A percentile compares a stretch with the other conserved stretches of the same genome.
These are phyloP conservation scores for Cabera pusaria DNA, from an alignment of 2,888 invertebrate species.

Conservation along the genomic window DNA sequence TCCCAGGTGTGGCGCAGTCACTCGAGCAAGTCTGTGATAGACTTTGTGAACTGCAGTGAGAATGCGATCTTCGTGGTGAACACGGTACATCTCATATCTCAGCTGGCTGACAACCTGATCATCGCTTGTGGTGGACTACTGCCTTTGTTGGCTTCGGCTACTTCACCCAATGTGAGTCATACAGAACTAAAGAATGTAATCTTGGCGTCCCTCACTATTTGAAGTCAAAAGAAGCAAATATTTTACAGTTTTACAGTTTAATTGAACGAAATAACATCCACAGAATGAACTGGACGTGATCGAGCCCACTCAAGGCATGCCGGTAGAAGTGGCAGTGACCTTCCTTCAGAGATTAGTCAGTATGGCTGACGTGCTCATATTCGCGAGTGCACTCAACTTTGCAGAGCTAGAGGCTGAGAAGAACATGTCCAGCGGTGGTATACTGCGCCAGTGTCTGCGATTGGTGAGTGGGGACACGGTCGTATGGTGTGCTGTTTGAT, in stretches of 20 bases:
- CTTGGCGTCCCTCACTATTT: too few relatives aligned
- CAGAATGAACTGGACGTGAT: conserved; percentile 99
- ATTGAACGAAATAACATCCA: too few relatives aligned
- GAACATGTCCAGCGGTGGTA: conserved; percentile 99
- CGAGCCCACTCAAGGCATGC: conserved; percentile 99
- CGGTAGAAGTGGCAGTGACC: conserved; percentile 98
- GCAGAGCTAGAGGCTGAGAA: conserved; percentile 99
- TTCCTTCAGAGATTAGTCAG: conserved; percentile 99
- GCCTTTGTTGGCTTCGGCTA: conserved; percentile 98
- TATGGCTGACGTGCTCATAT: conserved; percentile 99
- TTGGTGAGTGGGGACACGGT: conserved; percentile 84
- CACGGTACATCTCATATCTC: conserved; percentile 99
- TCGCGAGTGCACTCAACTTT: conserved; percentile 98
- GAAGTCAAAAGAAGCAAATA: too few relatives aligned
- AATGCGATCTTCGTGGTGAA: conserved; percentile 99
- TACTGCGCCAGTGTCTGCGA: conserved; percentile 97
- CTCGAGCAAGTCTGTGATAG: conserved; percentile 97
- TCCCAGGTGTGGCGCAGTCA: conserved; percentile 90
- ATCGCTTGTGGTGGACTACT: conserved; percentile 99
- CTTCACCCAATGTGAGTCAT: conserved; percentile 96
- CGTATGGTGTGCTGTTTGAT: conserved; percentile 28
- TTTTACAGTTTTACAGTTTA: too few relatives aligned
- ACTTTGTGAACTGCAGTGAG: conserved; percentile 99
- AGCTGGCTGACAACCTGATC: conserved; percentile 98
- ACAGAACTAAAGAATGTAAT: too few relatives aligned